These are phyloP conservation scores for Catalaphyllia jardinei DNA, from an alignment of 64 coral and sea anemone genomes.

Conservation along the genomic window DNA sequence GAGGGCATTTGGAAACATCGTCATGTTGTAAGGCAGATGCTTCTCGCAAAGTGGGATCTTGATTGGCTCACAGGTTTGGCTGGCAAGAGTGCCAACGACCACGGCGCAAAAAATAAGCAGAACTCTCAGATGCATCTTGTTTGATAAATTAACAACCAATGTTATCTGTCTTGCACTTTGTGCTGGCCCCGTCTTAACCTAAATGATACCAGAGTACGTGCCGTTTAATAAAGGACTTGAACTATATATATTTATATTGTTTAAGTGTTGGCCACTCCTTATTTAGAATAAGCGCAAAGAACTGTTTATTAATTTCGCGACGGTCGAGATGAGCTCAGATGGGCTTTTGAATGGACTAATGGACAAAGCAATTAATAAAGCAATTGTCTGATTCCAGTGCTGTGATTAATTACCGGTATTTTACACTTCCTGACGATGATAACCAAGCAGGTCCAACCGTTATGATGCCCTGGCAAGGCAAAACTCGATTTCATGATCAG, in stretches of 20 bases:
- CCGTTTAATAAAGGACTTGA: constrained; percentile 32
- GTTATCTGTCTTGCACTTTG: not conserved
- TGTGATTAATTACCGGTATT: not conserved
- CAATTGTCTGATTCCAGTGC: not conserved
- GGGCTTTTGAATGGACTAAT: not conserved
- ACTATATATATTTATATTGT: constrained; percentile 6
- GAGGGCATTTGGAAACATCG: constrained; percentile 44
- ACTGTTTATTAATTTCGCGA: constrained; percentile 9
- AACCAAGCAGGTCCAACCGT: not conserved
- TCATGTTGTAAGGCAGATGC: constrained; percentile 39
- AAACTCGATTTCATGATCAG: not conserved
- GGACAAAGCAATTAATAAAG: not conserved
- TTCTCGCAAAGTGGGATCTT: constrained; percentile 7
- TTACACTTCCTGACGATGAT: not conserved
- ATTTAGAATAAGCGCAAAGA: constrained; percentile 4
- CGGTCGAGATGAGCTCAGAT: not conserved
- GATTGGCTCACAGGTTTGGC: constrained; percentile 31
- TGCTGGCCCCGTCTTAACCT: not conserved
- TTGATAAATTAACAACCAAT: not conserved
- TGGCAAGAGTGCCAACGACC: not conserved
- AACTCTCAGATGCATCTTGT: constrained; percentile 1
- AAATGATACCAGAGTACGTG: constrained; percentile 2
- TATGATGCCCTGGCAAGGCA: not conserved
- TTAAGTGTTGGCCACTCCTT: not conserved
- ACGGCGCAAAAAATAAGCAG: not conserved